Evolutionary conservation across 2,113 vertebrate species (phyloP).

Genomic region (Oreochromis aureus): DNA sequence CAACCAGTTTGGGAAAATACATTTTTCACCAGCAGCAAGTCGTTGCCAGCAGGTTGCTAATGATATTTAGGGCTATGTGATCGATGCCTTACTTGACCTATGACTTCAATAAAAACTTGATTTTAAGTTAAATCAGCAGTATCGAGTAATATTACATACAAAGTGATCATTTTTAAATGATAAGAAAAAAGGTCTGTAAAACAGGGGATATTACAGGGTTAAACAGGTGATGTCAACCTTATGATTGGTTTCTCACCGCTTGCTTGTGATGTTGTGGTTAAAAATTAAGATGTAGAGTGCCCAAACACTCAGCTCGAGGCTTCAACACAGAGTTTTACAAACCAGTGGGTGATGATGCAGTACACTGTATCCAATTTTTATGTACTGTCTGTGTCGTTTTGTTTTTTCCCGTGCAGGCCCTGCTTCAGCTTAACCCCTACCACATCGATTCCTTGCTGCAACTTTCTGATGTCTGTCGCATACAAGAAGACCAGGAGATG

Average conservation of each 20-base stretch:
- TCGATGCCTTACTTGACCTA: not conserved
- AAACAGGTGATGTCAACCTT: not conserved
- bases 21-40: not conserved
- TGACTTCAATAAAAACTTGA: not conserved
- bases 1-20: not conserved
- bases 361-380: not conserved
- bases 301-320: not conserved
- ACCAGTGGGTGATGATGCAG: not conserved
- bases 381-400: not conserved
- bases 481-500: slow-evolving; percentile 97
- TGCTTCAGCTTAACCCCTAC: slow-evolving; percentile 89
- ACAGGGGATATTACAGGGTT: not conserved
- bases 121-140: not conserved
- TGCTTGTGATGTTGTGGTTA: not conserved
- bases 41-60: not conserved
- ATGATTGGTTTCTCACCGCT: not conserved
- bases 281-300: not conserved
- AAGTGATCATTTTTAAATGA: not conserved
- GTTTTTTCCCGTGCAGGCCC: slow-evolving; percentile 66
- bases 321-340: not conserved
- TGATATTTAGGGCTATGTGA: not conserved
- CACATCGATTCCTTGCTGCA: slow-evolving; percentile 95
- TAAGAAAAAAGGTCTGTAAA: not conserved
- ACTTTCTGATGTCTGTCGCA: slow-evolving; percentile 91
- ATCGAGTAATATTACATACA: not conserved